These are phyloP conservation scores for Neoarius graeffei DNA, from an alignment of 2,113 vertebrate genomes.

Conservation along the genomic window DNA sequence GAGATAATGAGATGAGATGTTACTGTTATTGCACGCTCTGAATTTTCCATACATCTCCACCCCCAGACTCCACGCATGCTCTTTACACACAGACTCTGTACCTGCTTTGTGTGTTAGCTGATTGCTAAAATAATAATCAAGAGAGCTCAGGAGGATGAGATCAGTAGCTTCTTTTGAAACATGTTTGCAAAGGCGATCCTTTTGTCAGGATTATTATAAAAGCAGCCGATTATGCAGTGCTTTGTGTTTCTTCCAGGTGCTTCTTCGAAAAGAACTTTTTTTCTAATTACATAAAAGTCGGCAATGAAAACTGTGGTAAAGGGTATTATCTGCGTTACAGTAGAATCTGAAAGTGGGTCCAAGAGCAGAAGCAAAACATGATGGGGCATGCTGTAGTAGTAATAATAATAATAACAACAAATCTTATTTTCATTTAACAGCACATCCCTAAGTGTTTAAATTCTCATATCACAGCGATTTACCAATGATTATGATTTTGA, in stretches of 20 bases:
- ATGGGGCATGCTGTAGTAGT: neutral
- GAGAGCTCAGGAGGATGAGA: neutral
- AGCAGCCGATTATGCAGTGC: neutral
- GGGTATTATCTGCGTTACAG: neutral
- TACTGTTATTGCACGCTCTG: too few species aligned
- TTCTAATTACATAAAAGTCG: neutral
- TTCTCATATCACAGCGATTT: neutral
- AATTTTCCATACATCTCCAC: too few species aligned
- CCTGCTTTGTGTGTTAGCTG: neutral
- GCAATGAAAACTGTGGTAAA: neutral
- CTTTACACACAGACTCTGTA: neutral
- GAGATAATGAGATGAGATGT: neutral
- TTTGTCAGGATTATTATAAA: neutral
- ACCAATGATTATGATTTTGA: neutral
- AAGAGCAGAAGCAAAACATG: neutral
- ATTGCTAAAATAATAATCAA: neutral
- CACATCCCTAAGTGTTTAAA: neutral
- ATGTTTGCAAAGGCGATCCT: neutral
- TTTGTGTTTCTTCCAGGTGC: slow-evolving; percentile 28
- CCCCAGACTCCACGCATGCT: neutral
- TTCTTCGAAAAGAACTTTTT: neutral
- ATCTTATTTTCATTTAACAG: neutral
- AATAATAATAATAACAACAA: neutral
- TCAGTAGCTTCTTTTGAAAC: slow-evolving; percentile 1
- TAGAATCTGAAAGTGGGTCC: neutral